Evolutionary conservation across 2,797 vertebrate genomes (phyloP), one percentile per base, ranked within the genome.

Genomic region (Pelobates cultripes): DNA sequence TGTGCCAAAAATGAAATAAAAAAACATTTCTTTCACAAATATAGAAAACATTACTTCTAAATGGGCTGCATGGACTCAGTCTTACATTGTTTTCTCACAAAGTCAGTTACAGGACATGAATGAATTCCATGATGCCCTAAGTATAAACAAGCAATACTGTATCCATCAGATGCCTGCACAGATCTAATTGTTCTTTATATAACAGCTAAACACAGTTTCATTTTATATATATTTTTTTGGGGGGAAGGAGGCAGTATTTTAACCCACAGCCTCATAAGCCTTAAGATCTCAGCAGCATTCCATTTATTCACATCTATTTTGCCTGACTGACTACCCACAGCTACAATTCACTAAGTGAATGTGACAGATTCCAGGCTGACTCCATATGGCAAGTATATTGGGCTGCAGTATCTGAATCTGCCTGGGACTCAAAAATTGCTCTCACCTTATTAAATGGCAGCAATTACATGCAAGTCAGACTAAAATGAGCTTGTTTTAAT

Each of bases 301-400:
- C 92, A 89, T 89, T 92, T 90, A 88, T 91, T 90, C 88, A 88
- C 88, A 89, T 92, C 68, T 80, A 87, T 88, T 89, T 89, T 93
- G 92, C 90, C 91, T 94, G 91, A 89, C 90, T 92, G 89, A 87
- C 82, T 95, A 92, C 93, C 92, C 89, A 84, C 92, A 94, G 94
- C 93, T 90, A 90, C 90, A 89, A 93, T 90, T 88, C 91, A 87
- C 92, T 95, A 94, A 95, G 91, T 92, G 92, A 95, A 93, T 88
- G 87, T 94, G 94, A 95, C 94, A 94, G 93, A 89, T 94, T 94
- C 91, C 91, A 95, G 91, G 87, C 92, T 91, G 92, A 88, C 90
- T 93, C 94, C 94, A 93, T 94, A 95, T 95, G 94, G 93, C 90
- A 83, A 87, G 88, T 90, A 28, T 28, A 89, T 89, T 82, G 86